Evolutionary conservation across 2,888 invertebrate species (phyloP).

Genomic region (Arge pagana): DNA sequence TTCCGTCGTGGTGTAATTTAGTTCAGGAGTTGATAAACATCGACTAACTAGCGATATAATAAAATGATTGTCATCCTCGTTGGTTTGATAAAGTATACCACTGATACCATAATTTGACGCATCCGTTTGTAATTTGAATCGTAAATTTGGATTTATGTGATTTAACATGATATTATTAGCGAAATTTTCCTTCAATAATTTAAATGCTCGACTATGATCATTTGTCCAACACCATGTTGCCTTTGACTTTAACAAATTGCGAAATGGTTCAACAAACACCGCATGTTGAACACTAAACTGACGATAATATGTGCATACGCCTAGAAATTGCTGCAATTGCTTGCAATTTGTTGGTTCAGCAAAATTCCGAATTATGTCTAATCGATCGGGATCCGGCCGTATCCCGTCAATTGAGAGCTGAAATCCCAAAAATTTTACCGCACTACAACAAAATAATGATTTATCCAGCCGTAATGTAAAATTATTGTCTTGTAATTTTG

Average conservation of each 20-base stretch:
- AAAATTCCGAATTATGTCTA: constrained; percentile 33
- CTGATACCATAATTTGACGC: constrained; percentile 29
- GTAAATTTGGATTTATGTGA: constrained; percentile 19
- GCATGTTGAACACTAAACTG: constrained; percentile 25
- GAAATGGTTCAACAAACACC: constrained; percentile 22
- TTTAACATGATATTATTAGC: constrained; percentile 22
- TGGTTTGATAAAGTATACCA: constrained; percentile 30
- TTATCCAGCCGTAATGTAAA: constrained; percentile 36
- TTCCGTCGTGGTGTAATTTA: constrained; percentile 35
- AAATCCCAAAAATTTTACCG: constrained; percentile 1
- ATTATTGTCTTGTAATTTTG: constrained; percentile 25
- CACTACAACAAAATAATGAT: constrained; percentile 26
- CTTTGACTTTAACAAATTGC: constrained; percentile 19
- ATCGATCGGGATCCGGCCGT: constrained; percentile 22
- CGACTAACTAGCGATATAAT: constrained; percentile 35
- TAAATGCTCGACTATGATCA: constrained; percentile 27
- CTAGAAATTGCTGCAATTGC: constrained; percentile 34
- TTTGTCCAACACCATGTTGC: constrained; percentile 27
- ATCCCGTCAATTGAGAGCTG: constrained; percentile 13
- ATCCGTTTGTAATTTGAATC: constrained; percentile 32
- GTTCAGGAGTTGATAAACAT: constrained; percentile 29
- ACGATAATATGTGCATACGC: constrained; percentile 26
- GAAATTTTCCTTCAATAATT: constrained; percentile 29
- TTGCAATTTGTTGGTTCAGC: constrained; percentile 33
- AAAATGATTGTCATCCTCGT: constrained; percentile 7